These are phyloP conservation scores for Amblyjoppa fuscipennis DNA, from an alignment of 2,888 invertebrate genomes.

Conservation along the genomic window DNA sequence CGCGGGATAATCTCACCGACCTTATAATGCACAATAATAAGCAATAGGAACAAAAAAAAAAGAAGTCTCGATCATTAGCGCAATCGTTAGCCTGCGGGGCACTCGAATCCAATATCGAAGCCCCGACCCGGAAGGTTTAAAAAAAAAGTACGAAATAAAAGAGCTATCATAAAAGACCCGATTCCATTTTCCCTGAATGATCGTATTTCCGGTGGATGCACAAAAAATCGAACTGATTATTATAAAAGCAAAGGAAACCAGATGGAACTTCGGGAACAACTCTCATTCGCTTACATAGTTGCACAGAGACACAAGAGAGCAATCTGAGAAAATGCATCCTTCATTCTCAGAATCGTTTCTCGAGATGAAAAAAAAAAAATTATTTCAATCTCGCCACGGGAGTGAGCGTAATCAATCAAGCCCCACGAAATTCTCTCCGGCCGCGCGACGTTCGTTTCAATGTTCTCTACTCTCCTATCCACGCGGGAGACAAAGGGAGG, in stretches of 20 bases:
- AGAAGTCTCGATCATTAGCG: conserved; percentile 62
- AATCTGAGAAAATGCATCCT: conserved; percentile 12
- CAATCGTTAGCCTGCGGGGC: conserved; percentile 54
- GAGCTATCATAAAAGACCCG: conserved; percentile 42
- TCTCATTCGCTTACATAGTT: conserved; percentile 17
- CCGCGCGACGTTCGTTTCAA: conserved; percentile 18
- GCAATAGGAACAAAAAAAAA: conserved; percentile 24
- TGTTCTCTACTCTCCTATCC: conserved; percentile 11
- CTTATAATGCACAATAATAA: conserved; percentile 5
- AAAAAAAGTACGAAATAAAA: conserved; percentile 33
- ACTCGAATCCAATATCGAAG: conserved; percentile 15
- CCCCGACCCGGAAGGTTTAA: background rate
- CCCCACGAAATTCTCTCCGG: background rate
- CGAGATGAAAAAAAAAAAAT: background rate
- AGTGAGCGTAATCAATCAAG: conserved; percentile 44
- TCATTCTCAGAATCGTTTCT: conserved; percentile 29
- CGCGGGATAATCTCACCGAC: conserved; percentile 70
- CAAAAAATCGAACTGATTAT: background rate
- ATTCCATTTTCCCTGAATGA: conserved; percentile 32
- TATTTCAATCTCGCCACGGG: background rate
- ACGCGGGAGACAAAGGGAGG: conserved; percentile 51
- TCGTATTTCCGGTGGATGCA: conserved; percentile 53
- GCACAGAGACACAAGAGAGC: background rate
- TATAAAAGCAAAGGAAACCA: conserved; percentile 37
- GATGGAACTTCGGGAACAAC: conserved; percentile 49